A percentile compares a stretch with the other conserved stretches of the same genome.
Conservation (phyloP, 2,888 invertebrate genomes). For the Serripes groenlandicus region DNA sequence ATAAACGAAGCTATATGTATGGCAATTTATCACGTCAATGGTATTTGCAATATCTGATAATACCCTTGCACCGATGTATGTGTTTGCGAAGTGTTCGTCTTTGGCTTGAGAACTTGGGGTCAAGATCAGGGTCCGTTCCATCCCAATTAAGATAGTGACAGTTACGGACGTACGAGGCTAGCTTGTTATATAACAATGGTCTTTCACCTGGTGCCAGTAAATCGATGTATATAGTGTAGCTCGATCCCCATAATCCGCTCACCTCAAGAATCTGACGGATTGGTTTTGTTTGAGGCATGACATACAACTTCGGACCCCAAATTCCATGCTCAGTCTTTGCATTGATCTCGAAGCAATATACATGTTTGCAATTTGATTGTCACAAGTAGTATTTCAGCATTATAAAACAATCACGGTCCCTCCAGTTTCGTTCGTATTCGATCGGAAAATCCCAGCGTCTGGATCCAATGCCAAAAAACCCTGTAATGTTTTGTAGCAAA, state of each 20-base stretch:
- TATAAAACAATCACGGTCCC: slow-evolving; percentile 62
- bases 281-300: slow-evolving; percentile 58
- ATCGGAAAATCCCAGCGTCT: slow-evolving; percentile 73
- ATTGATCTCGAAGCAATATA: slow-evolving; percentile 74
- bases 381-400: slow-evolving; percentile 58
- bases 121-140: slow-evolving; percentile 70
- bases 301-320: slow-evolving; percentile 61
- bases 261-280: slow-evolving; percentile 72
- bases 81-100: slow-evolving; percentile 61
- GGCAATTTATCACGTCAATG: slow-evolving; percentile 73
- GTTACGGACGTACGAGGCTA: slow-evolving; percentile 75
- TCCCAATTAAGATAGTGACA: slow-evolving; percentile 78
- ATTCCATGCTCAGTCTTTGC: slow-evolving; percentile 66
- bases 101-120: slow-evolving; percentile 75
- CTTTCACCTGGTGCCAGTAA: slow-evolving; percentile 61
- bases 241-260: slow-evolving; percentile 80
- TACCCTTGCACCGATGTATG: slow-evolving; percentile 77
- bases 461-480: slow-evolving; percentile 66
- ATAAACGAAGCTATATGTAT: slow-evolving; percentile 73
- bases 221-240: slow-evolving; percentile 64
- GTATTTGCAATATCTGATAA: slow-evolving; percentile 56
- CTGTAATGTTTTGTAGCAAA: neutral
- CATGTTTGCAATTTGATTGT: slow-evolving; percentile 59
- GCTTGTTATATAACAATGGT: slow-evolving; percentile 65
- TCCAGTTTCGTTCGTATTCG: slow-evolving; percentile 68